These are phyloP conservation scores for Dysdera silvatica DNA, from an alignment of 1,140 invertebrate genomes.

Conservation along the genomic window DNA sequence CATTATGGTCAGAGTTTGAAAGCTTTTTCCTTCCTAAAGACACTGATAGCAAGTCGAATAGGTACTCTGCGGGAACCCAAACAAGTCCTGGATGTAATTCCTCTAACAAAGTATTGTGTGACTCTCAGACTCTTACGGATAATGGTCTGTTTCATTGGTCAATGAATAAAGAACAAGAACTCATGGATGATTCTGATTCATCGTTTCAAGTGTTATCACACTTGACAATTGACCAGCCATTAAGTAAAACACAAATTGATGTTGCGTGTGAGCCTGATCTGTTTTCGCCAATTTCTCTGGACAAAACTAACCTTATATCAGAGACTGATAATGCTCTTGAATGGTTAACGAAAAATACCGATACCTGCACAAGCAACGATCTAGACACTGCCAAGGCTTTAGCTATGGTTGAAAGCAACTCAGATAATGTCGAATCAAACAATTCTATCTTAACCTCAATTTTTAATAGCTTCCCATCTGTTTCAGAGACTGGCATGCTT, in stretches of 20 bases:
- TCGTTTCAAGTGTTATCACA: conserved; percentile 1
- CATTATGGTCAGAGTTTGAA: conserved; percentile 22
- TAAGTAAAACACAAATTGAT: background rate
- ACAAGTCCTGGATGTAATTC: background rate
- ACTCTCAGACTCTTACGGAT: conserved; percentile 25
- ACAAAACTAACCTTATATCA: too few species aligned
- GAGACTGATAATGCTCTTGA: too few species aligned
- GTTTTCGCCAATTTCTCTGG: conserved; percentile 6
- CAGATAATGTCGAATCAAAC: too few species aligned
- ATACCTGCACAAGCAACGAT: too few species aligned
- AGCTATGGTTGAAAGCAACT: too few species aligned
- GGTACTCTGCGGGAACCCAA: conserved; percentile 3
- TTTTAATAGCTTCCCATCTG: too few species aligned
- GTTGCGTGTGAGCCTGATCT: background rate
- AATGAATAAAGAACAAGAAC: conserved; percentile 5
- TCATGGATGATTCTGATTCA: background rate
- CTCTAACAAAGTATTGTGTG: conserved; percentile 15
- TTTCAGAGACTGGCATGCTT: too few species aligned
- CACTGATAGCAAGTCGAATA: background rate
- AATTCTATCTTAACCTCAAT: too few species aligned
- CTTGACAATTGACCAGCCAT: background rate
- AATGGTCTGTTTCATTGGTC: conserved; percentile 10
- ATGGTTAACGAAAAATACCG: too few species aligned
- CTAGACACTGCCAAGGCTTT: too few species aligned
- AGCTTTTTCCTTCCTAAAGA: conserved; percentile 10